Percentiles rank a stretch among this genome's conserved stretches.
Evolutionary conservation across 2,113 vertebrate species (phyloP).

Genomic region (Fukomys damarensis): DNA sequence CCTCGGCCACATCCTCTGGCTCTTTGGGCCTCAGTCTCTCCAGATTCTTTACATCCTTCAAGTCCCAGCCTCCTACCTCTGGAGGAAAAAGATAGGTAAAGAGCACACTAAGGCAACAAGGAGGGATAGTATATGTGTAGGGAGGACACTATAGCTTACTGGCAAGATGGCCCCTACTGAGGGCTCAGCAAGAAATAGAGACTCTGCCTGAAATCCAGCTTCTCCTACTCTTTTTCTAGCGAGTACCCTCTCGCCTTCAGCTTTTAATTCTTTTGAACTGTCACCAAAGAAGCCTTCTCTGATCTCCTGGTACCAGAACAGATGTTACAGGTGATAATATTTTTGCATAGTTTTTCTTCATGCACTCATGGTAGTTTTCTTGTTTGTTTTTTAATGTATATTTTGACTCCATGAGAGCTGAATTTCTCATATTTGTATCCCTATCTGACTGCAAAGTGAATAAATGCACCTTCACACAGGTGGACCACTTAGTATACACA

Average conservation of each 20-base stretch:
- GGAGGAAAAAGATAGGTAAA: background rate
- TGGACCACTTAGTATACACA: background rate
- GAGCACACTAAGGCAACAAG: background rate
- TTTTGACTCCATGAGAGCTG: background rate
- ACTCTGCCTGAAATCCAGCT: background rate
- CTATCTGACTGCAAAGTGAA: background rate
- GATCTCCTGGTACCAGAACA: background rate
- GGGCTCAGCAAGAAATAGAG: background rate
- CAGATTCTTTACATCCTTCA: background rate
- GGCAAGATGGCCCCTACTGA: background rate
- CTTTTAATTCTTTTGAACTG: background rate
- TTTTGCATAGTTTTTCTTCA: background rate
- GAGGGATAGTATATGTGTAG: background rate
- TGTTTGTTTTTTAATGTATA: background rate
- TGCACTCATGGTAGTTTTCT: background rate
- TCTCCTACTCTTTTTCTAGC: background rate
- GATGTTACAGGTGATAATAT: background rate
- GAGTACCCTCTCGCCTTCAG: background rate
- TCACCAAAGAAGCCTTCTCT: background rate
- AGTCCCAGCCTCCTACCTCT: background rate
- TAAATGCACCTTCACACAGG: background rate
- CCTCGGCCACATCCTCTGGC: background rate
- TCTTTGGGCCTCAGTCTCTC: background rate
- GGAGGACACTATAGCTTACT: background rate
- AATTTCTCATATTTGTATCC: background rate